Evolutionary conservation across 1,140 invertebrate genomes (phyloP).

Genomic region (Ctenoplectra terminalis): DNA sequence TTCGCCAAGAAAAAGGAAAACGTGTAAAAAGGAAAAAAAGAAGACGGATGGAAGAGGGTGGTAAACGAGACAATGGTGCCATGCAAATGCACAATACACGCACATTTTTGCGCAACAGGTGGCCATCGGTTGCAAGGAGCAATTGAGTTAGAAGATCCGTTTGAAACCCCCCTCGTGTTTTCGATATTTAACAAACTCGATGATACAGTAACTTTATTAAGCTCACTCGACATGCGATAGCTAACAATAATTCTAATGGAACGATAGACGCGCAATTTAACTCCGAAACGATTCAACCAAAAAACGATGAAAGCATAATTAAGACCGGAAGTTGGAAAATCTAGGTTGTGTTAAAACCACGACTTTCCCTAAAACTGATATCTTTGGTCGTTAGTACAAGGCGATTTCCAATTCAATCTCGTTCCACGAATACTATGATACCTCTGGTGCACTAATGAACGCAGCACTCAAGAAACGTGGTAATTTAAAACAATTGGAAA

Average conservation of each 20-base stretch:
- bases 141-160: slow-evolving; percentile 39
- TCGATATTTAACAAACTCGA: not conserved
- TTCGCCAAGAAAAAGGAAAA: not conserved
- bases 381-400: slow-evolving; percentile 18
- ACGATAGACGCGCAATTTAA: not conserved
- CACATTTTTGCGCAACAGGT: slow-evolving; percentile 66
- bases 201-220: not conserved
- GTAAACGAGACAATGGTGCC: slow-evolving; percentile 19
- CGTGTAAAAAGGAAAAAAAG: no score
- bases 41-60: not conserved
- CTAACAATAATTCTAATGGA: not conserved
- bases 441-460: not conserved
- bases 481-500: not conserved
- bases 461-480: not conserved
- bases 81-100: slow-evolving; percentile 49
- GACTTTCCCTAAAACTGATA: slow-evolving; percentile 5
- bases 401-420: slow-evolving; percentile 35
- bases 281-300: not conserved
- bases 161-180: not conserved
- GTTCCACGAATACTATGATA: not conserved
- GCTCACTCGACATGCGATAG: not conserved
- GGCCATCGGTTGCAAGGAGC: slow-evolving; percentile 41
- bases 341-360: not conserved
- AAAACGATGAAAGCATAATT: not conserved
- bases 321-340: not conserved